A percentile compares a stretch with the other conserved stretches of the same genome.
Evolutionary conservation across 2,797 vertebrate species (phyloP).

Genomic region (Nyctibius grandis): DNA sequence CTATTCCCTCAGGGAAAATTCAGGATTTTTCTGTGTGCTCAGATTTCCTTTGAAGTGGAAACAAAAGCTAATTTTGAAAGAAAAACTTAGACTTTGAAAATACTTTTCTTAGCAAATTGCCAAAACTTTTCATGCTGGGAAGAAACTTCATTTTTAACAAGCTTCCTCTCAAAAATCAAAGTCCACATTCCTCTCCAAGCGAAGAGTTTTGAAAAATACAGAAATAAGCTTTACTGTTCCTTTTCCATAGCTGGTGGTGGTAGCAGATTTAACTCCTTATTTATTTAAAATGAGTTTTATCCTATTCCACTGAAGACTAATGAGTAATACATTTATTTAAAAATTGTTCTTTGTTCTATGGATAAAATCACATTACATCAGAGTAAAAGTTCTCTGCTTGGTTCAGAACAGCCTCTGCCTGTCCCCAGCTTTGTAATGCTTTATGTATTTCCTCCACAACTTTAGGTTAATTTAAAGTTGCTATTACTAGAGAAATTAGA

Average conservation of each 20-base stretch:
- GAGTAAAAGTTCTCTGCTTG: neutral
- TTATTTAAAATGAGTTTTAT: neutral
- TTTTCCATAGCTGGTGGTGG: neutral
- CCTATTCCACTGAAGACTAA: neutral
- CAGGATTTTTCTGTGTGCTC: neutral
- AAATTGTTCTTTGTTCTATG: neutral
- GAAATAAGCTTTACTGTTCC: neutral
- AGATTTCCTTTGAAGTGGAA: conserved; percentile 28
- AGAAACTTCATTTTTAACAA: conserved; percentile 29
- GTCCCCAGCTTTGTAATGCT: neutral
- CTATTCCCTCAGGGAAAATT: neutral
- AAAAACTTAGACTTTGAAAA: conserved; percentile 30
- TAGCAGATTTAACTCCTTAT: neutral
- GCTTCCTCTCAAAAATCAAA: neutral
- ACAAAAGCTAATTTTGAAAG: conserved; percentile 46
- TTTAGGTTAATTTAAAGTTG: neutral
- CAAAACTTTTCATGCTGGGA: neutral
- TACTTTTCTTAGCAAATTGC: conserved; percentile 41
- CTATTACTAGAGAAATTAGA: neutral
- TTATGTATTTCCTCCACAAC: neutral
- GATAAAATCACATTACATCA: neutral
- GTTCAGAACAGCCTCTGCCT: neutral
- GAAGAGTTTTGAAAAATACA: neutral
- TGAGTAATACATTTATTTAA: neutral
- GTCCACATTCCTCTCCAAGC: neutral